Base-by-base conservation (phyloP, 2,888 invertebrate genomes). In the Tribolium freemani region DNA sequence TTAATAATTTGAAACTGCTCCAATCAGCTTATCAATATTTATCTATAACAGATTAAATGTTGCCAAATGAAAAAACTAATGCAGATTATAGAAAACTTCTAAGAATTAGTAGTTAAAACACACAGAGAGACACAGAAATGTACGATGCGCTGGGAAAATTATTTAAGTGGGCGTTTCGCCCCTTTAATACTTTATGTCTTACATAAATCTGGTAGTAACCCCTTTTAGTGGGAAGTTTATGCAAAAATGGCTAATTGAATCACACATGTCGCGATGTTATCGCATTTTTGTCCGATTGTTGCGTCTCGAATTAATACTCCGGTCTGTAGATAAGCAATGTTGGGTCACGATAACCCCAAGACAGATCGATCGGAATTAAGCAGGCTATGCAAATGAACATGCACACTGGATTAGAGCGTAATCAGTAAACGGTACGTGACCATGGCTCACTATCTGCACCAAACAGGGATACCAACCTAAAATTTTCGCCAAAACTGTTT, bases 311-410 rank as follows among this genome's bases (percentile, higher is more conserved):
- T 64, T 64, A 64, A 64, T 64, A 38, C 51, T 5, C 26, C 26
- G 26, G 26, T 38, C 8, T 3, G 38, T 64, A 64, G 61, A 67
- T 67, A 67, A 67, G 67, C 67, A 67, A 57, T 67, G 56, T 56
- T 8, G 16, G 31, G 57, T 53, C 71, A 38, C 74, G 68, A 69
- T 60, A 69, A 70, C 51, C 61, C 61, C 69, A 48, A 61, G 69
- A 63, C 61, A 46, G 63, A 70, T 70, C 69, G 69, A 70, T 63
- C 10, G 60, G 69, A 70, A 70, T 70, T 70, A 70, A 70, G 69
- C 51, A 70, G 69, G 48, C 69, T 70, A 70, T 70, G 69, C 69
- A 70, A 70, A 70, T 70, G 69, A 70, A 70, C 69, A 70, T 70
- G 69, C 69, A 70, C 69, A 63, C 66, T 71, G 64, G 71, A 71